Percentiles rank a stretch among this genome's conserved stretches.
phyloP scores from a whole-genome alignment of 2,888 invertebrate species.

The Volucella bombylans region DNA sequence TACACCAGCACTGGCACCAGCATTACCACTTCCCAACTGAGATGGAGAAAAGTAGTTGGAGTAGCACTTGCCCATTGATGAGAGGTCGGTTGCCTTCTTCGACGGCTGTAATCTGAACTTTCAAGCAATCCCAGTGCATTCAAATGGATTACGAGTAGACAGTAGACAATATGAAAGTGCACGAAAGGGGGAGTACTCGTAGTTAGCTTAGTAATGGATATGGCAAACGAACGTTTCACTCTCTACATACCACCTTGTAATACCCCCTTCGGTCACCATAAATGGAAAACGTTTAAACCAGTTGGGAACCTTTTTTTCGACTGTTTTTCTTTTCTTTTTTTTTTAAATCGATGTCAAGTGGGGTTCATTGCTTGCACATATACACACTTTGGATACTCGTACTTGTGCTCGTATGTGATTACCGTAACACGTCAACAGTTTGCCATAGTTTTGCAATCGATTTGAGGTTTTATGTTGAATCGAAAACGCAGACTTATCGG shows the following conservation, averaged over 20 bases:
- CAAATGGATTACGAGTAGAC: slow-evolving; percentile 68
- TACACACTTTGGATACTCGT: background rate
- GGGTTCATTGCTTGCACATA: slow-evolving; percentile 48
- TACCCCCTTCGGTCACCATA: background rate
- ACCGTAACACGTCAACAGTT: slow-evolving; percentile 42
- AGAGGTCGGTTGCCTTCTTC: slow-evolving; percentile 66
- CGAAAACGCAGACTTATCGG: slow-evolving; percentile 42
- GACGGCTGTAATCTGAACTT: slow-evolving; percentile 69
- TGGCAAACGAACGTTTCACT: slow-evolving; percentile 41
- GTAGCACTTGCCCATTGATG: slow-evolving; percentile 62
- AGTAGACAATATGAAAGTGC: slow-evolving; percentile 64
- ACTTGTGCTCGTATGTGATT: slow-evolving; percentile 32
- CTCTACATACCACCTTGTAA: background rate
- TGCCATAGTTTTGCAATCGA: slow-evolving; percentile 56
- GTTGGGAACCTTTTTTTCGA: slow-evolving; percentile 43
- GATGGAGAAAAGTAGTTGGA: slow-evolving; percentile 37
- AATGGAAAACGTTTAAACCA: slow-evolving; percentile 50
- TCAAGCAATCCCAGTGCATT: slow-evolving; percentile 57
- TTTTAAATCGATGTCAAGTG: slow-evolving; percentile 55
- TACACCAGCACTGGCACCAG: slow-evolving; percentile 6
- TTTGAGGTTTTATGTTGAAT: slow-evolving; percentile 55
- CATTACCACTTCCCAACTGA: slow-evolving; percentile 1
- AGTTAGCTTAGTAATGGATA: slow-evolving; percentile 47
- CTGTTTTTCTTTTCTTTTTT: slow-evolving; percentile 17
- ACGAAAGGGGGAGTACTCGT: slow-evolving; percentile 5